Base-by-base conservation (phyloP, 2,888 invertebrate genomes). In the Agrotis ipsilon region DNA sequence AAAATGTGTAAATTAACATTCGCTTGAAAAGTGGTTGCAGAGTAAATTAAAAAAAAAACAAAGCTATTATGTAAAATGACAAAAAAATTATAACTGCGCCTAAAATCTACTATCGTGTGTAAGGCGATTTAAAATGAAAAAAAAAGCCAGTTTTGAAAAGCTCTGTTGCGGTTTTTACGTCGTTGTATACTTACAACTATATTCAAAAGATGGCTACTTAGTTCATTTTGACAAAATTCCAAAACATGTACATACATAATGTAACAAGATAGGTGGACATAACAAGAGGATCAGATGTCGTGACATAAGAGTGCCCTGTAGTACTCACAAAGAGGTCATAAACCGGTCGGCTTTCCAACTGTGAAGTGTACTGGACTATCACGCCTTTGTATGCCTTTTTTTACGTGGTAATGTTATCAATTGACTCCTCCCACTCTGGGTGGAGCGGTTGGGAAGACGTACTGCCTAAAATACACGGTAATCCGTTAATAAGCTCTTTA, bases 201-300 rank as follows among this genome's bases (percentile, higher is more conserved):
- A 59, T 9, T 45, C 14, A 45, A 45, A 43, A 13, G 19, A 27
- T 3, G 9, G 32, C 27, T 3, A 65, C 16, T 13, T 0, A 5
- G 18, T 16, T 21, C n/a, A 5, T 66, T 59, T 48, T 55, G 27
- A 27, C 39, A 14, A 57, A 60, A 63, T 32, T 19, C 2, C 18
- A 9, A 49, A 49, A 67, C 21, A n/a, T 51, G 9, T 18, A 18
- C 18, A 6, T 54, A 27, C 14, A 1, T 21, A 13, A 48, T 55
- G 72, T 64, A 72, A 78, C 32, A 14, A 72, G 54, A 79, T 71
- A 78, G 1, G 19, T 0, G 19, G 11, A 49, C 19, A 7, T 55
- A 65, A 79, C 82, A 82, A 79, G 60, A 72, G 79, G 79, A 67
- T 72, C 49, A 7, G 7, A 14, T 82, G 39, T 45, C 67, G 2